phyloP scores from a whole-genome alignment of 92 coral and sea anemone genomes.

The Heteractis magnifica region DNA sequence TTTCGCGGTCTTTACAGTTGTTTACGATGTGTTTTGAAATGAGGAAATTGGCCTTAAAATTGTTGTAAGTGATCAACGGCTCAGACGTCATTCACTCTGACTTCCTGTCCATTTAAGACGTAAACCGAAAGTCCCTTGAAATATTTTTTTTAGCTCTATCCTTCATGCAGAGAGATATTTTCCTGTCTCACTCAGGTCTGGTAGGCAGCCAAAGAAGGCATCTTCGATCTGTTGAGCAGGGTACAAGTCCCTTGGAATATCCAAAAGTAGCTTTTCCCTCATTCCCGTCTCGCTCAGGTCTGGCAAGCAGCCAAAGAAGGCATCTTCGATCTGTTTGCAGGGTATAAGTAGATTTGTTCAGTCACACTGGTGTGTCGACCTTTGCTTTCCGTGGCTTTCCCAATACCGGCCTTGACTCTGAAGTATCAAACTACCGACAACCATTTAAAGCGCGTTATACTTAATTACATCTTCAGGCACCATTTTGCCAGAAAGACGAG shows the following conservation, averaged over 20 bases:
- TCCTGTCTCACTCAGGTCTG: neutral
- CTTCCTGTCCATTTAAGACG: neutral
- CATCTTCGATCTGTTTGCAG: no score
- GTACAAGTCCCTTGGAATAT: neutral
- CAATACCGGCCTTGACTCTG: no score
- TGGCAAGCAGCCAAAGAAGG: no score
- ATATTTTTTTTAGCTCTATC: neutral
- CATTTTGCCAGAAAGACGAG: no score
- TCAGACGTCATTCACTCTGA: neutral
- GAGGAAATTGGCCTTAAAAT: neutral
- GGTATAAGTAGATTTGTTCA: no score
- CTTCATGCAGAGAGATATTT: neutral
- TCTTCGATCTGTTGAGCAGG: no score
- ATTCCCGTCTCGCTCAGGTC: neutral
- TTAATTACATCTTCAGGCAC: no score
- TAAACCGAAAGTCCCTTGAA: neutral
- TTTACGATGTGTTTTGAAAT: neutral
- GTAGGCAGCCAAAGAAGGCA: no score
- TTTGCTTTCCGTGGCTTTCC: no score
- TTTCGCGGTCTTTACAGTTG: neutral
- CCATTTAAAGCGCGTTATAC: no score
- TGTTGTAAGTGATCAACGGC: neutral
- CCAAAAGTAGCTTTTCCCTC: neutral
- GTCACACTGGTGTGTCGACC: no score
- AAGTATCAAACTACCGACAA: no score